Base-by-base conservation (phyloP, 2,888 invertebrate species). In the Eurytoma adleriae region DNA sequence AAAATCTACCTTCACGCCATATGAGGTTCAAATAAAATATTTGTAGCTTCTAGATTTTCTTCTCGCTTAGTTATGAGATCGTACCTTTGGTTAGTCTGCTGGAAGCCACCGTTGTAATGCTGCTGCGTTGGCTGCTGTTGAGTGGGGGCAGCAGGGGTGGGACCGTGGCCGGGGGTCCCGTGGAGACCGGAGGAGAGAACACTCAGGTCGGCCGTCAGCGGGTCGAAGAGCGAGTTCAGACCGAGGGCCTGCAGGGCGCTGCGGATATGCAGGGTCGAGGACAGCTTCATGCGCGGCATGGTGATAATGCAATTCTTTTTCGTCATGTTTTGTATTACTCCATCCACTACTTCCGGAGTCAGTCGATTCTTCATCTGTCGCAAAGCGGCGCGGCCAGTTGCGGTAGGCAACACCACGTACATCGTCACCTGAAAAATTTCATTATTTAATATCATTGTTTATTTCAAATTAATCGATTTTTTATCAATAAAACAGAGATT, bases 261-360 rank as follows among this genome's bases (percentile, higher is more conserved):
- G 78, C 92, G 93, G 61, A 96, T 88, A 83, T 93, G 92, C 3
- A 93, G 85, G 0, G 92, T 92, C 67, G 92, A 93, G 81, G 93
- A 92, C 1, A 96, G 90, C 84, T 94, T 93, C 94, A 96, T 94
- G 88, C 94, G 95, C 0, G 96, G 96, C 54, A 95, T 92, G 52
- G 94, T 91, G 0, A 95, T 88, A 1, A 95, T 91, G 40, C 93
- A 92, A 10, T 92, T 91, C 7, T 91, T 91, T 40, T 89, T 90
- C 2, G 85, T 88, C 86, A 93, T 92, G 73, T 90, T 90, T 16
- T 86, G 87, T 18, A 94, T 93, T 52, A 94, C 83, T 0, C 87
- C 83, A 27, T 93, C 91, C 50, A 95, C 90, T 73, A 91, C 91
- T 0, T 90, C 87, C 40, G 92, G 90, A 59, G 92, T 92, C 27